phyloP scores from a whole-genome alignment of 1,140 invertebrate species.

The Pollicipes pollicipes region DNA sequence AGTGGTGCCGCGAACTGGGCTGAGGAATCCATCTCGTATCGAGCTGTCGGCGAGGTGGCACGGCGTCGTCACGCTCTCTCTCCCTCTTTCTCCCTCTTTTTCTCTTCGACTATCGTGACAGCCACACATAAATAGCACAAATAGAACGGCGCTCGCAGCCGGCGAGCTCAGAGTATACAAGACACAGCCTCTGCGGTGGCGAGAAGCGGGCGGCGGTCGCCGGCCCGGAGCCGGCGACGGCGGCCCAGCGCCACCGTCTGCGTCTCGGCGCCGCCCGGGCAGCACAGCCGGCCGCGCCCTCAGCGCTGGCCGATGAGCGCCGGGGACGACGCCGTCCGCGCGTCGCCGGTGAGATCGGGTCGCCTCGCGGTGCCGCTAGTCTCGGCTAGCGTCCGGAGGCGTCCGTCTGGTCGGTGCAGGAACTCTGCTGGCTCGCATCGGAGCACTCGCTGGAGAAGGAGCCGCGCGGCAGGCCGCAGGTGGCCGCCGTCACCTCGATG shows the following conservation, averaged over 20 bases:
- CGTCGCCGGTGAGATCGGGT: not conserved
- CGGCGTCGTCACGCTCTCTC: not conserved
- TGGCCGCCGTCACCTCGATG: not conserved
- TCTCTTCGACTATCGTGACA: too few species aligned
- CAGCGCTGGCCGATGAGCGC: too few species aligned
- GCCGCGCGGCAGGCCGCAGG: not conserved
- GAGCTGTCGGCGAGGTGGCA: too few species aligned
- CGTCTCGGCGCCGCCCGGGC: too few species aligned
- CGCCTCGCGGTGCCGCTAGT: not conserved
- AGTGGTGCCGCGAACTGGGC: too few species aligned
- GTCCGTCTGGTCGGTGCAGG: not conserved
- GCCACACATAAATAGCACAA: not conserved
- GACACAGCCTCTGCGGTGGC: not conserved
- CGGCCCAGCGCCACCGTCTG: too few species aligned
- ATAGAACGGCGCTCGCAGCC: not conserved
- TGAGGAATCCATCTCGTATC: too few species aligned
- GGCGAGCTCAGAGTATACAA: not conserved
- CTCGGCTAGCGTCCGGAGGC: not conserved
- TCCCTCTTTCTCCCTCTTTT: not conserved
- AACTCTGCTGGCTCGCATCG: not conserved
- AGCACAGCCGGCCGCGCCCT: too few species aligned
- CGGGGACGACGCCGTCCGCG: too few species aligned
- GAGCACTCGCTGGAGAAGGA: not conserved
- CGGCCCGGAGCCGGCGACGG: too few species aligned
- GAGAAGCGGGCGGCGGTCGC: not conserved